These are phyloP conservation scores for Antennarius striatus DNA, from an alignment of 2,113 vertebrate species.

Conservation along the genomic window DNA sequence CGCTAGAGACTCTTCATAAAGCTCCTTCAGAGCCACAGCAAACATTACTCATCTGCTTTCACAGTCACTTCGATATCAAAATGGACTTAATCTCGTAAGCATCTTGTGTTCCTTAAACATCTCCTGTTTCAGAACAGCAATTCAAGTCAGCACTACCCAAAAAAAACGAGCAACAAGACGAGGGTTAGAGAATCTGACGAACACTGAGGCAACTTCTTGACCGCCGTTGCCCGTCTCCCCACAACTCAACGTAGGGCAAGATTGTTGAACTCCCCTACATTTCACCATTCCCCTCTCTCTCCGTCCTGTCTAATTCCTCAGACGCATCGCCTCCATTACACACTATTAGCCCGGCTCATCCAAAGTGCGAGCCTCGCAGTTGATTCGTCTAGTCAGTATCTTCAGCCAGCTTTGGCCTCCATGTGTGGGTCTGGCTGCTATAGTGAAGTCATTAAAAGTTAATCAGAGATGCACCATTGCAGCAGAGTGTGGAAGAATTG, in stretches of 20 bases:
- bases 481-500: conserved; percentile 67
- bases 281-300: not conserved
- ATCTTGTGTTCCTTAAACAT: not conserved
- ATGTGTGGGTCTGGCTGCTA: conserved; percentile 43
- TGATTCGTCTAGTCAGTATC: conserved; percentile 44
- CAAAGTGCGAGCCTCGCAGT: conserved; percentile 46
- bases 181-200: conserved; percentile 7
- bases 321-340: conserved; percentile 41
- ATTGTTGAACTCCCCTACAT: not conserved
- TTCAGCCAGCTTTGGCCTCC: conserved; percentile 34
- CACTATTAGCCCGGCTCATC: conserved; percentile 36
- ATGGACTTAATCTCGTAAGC: not conserved
- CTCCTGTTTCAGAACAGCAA: not conserved
- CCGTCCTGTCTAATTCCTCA: conserved; percentile 16
- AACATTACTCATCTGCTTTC: not conserved
- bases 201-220: conserved; percentile 21
- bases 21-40: too few relatives aligned
- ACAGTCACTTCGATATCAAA: not conserved
- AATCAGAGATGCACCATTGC: conserved; percentile 73
- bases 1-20: too few relatives aligned
- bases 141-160: not conserved
- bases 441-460: conserved; percentile 74
- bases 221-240: conserved; percentile 18
- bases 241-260: too few relatives aligned
- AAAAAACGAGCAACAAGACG: not conserved